Percentiles rank a stretch among this genome's conserved stretches.
Conservation (phyloP, 2,797 vertebrate species). For the Notolabrus celidotus region DNA sequence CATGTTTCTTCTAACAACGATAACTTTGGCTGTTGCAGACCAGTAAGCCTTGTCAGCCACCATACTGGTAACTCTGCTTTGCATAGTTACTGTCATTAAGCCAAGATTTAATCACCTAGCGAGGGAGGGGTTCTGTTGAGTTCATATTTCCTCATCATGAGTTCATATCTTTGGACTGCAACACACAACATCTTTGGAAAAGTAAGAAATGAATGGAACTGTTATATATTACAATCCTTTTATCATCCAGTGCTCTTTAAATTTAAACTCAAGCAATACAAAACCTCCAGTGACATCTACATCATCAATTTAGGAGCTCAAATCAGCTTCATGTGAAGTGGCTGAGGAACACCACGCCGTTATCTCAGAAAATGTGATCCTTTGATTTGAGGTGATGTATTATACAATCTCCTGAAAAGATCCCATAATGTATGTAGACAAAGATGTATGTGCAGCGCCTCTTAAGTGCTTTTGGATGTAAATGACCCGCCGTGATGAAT, state of each 20-base stretch:
- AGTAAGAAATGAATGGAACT: neutral
- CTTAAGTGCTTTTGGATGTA: slow-evolving; percentile 79
- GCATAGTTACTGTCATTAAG: no score
- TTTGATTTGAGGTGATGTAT: slow-evolving; percentile 44
- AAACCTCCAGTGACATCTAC: slow-evolving; percentile 6
- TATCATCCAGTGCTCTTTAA: neutral
- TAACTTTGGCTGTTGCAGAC: no score
- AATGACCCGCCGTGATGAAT: slow-evolving; percentile 77
- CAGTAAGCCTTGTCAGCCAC: no score
- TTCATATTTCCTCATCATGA: neutral
- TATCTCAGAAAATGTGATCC: slow-evolving; percentile 10
- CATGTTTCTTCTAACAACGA: no score
- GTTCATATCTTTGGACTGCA: neutral
- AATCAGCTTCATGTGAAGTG: slow-evolving; percentile 1
- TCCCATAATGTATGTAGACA: slow-evolving; percentile 69
- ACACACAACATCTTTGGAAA: neutral
- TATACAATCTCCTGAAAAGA: slow-evolving; percentile 54
- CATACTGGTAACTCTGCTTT: no score
- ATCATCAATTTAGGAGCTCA: neutral
- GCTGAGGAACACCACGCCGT: neutral
- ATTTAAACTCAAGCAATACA: slow-evolving; percentile 5
- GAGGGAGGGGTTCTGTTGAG: no score
- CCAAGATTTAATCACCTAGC: no score
- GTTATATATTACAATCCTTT: neutral
- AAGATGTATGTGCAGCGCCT: slow-evolving; percentile 60